These are phyloP conservation scores for Bradypodion pumilum DNA, from an alignment of 2,797 vertebrate genomes.

Conservation along the genomic window DNA sequence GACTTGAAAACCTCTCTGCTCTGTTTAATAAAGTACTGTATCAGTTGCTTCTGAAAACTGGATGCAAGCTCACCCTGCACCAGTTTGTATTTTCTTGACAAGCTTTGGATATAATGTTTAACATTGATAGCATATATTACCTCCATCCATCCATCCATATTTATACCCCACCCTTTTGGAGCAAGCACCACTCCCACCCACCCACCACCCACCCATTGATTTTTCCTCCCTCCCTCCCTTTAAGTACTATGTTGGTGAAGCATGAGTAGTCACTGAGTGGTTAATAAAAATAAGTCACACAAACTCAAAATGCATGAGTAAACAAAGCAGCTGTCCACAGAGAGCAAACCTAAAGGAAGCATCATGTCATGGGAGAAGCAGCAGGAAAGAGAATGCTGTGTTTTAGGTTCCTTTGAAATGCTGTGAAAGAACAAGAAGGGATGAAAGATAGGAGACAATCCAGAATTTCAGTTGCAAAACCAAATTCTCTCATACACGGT, in stretches of 20 bases:
- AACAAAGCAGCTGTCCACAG: neutral
- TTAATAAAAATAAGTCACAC: neutral
- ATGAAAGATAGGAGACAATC: too few species aligned
- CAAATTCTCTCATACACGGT: neutral
- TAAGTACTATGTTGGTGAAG: too few species aligned
- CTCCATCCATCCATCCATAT: too few species aligned
- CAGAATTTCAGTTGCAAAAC: neutral
- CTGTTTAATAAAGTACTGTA: constrained; percentile 57
- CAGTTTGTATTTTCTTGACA: constrained; percentile 35
- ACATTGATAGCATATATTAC: constrained; percentile 64
- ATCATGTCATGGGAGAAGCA: neutral
- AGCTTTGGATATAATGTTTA: constrained; percentile 59
- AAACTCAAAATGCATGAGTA: neutral
- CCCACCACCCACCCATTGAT: too few species aligned
- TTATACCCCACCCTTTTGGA: too few species aligned
- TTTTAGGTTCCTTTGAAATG: neutral
- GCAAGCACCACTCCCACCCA: too few species aligned
- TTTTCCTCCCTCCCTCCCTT: neutral
- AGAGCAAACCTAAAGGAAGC: neutral
- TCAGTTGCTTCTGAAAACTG: constrained; percentile 56
- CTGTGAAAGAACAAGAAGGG: neutral
- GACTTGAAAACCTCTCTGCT: constrained; percentile 52
- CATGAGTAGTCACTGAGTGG: neutral
- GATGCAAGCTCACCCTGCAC: neutral
- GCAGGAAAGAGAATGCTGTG: neutral